phyloP scores from a whole-genome alignment of 30 jellyfish, hydroid and myxozoan species.

The Aurelia coerulea region DNA sequence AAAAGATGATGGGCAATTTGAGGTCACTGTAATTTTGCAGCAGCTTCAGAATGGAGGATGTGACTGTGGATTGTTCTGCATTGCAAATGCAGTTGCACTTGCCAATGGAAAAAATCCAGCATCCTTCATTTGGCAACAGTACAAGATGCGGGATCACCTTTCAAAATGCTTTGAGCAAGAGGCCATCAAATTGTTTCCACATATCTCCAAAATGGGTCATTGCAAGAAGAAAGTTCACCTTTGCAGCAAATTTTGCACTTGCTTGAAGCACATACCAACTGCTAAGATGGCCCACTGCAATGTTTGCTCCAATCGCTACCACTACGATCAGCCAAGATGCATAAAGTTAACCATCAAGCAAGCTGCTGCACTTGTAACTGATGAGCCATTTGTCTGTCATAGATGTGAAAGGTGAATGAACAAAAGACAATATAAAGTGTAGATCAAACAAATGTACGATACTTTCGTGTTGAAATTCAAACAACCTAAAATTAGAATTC shows the following conservation, averaged over 20 bases:
- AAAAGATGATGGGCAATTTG: slow-evolving; percentile 12
- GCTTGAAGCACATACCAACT: no score
- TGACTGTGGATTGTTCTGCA: slow-evolving; percentile 52
- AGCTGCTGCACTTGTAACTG: slow-evolving; percentile 27
- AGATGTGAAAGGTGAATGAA: slow-evolving; percentile 2
- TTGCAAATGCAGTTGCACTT: slow-evolving; percentile 51
- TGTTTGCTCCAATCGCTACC: no score
- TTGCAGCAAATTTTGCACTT: slow-evolving; percentile 1
- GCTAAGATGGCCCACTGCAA: no score
- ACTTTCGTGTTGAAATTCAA: no score
- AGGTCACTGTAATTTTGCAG: slow-evolving; percentile 25
- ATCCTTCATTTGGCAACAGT: slow-evolving; percentile 29
- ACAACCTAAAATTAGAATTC: no score
- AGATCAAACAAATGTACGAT: no score
- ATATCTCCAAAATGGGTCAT: neutral
- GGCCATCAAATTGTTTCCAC: slow-evolving; percentile 12
- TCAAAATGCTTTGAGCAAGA: slow-evolving; percentile 24
- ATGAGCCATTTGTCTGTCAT: slow-evolving; percentile 6
- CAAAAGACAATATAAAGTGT: no score
- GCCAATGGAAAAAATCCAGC: slow-evolving; percentile 26
- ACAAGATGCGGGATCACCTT: slow-evolving; percentile 43
- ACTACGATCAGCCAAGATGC: slow-evolving; percentile 29
- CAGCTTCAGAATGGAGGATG: slow-evolving; percentile 40
- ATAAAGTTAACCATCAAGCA: slow-evolving; percentile 11
- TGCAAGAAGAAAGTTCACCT: neutral